Evolutionary conservation across 1,140 invertebrate species (phyloP).

Genomic region (Drosophila kurseongensis): DNA sequence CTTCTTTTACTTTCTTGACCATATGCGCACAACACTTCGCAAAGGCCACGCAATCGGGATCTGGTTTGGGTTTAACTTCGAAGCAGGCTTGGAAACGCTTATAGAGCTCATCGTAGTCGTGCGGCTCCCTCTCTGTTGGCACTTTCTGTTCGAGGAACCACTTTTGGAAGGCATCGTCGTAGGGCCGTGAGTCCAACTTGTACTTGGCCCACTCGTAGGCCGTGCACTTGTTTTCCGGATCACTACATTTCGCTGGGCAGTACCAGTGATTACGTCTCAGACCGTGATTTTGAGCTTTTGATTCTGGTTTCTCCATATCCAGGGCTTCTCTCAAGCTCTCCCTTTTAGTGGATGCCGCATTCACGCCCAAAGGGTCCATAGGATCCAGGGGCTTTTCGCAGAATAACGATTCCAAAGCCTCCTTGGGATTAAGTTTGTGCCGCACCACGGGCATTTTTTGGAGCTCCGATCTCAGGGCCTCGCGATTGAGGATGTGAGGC

Average conservation of each 20-base stretch:
- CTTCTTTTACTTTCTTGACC: background rate
- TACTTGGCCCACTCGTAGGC: constrained; percentile 56
- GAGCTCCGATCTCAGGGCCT: constrained; percentile 11
- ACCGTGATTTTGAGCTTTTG: constrained; percentile 1
- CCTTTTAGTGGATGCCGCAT: background rate
- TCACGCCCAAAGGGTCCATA: constrained; percentile 4
- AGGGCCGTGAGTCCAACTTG: constrained; percentile 17
- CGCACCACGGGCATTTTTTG: constrained; percentile 37
- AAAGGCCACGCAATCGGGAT: constrained; percentile 9
- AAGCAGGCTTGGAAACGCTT: constrained; percentile 43
- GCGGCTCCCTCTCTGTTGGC: constrained; percentile 19
- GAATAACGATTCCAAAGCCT: constrained; percentile 8
- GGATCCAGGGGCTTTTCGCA: constrained; percentile 14
- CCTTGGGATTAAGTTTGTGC: constrained; percentile 13
- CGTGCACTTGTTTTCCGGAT: constrained; percentile 36
- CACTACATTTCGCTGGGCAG: constrained; percentile 19
- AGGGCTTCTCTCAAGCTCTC: background rate
- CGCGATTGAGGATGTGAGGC: constrained; percentile 43
- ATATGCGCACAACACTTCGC: constrained; percentile 32
- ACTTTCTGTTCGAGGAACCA: constrained; percentile 3
- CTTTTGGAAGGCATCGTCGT: constrained; percentile 26
- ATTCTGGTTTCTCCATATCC: background rate
- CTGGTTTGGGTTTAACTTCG: background rate
- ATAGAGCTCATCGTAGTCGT: constrained; percentile 56
- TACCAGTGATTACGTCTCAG: constrained; percentile 7